Base-by-base conservation (phyloP, 2,113 vertebrate species). In the Actenoides hombroni region DNA sequence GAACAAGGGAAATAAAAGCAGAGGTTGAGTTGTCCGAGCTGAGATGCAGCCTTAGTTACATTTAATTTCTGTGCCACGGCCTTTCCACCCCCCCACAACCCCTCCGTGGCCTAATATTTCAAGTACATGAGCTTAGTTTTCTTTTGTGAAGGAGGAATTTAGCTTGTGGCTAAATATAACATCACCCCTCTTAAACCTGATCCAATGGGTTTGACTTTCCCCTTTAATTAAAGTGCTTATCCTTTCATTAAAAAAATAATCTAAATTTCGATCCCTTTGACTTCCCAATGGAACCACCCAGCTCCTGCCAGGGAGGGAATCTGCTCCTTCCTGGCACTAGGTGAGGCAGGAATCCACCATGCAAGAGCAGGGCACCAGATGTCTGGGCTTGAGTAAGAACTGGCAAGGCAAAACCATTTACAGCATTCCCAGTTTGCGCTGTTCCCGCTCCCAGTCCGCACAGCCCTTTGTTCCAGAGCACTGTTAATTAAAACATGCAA, bases 21-120 rank as follows among this genome's bases (percentile, higher is more conserved):
- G 9, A 37, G 37, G 4, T 0, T 8, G 61, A n/a, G 33, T 0
- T 53, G 26, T 28, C 9, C 0, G 13, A 63, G 70, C 15, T 5
- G 19, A 51, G 5, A 12, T 1, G 9, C 16, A 24, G 49, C 86
- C 23, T 44, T 28, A 39, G 29, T 37, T 75, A 29, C 2, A 21
- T 2, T 46, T 5, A 1, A 69, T 54, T 64, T 23, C 80, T 60
- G 73, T 56, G 65, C 24, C 35, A 10, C 25, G 65, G 39, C 31
- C 33, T 11, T 15, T 29, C 46, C 49, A 24, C 24, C 49, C 13
- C 8, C 0, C 0, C 56, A 40, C 40, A 40, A 40, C 40, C 63
- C 56, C 61, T 20, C 39, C 2, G 0, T 0, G 8, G 60, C 24
- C 21, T 23, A 14, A 37, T 10, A 70, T 70, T 49, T 67, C 6